Base-by-base conservation (phyloP, 1,140 invertebrate species). In the Drosophila funebris region DNA sequence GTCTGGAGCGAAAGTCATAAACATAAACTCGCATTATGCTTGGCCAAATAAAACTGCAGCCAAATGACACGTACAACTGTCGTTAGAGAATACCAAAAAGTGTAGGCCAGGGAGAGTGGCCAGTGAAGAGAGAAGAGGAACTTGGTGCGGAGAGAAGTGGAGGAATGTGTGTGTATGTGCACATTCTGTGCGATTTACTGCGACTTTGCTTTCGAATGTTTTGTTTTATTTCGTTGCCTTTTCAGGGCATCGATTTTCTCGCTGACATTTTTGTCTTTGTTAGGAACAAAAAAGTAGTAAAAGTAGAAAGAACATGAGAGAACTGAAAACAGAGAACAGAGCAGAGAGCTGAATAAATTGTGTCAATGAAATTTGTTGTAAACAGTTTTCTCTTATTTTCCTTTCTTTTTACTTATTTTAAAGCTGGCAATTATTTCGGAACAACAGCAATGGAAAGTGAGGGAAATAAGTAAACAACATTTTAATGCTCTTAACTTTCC, bases 41-140 rank as follows among this genome's bases (percentile, higher is more conserved):
- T 60, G 39, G 69, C 69, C 74, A 87, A 87, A 85, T 85, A 85
- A 85, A 85, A 78, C 74, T 82, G 82, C 81, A 85, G 73, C 82
- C 82, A 87, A 85, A 85, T 87, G 81, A 87, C 82, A 85, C 81
- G 81, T 87, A 87, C 81, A 82, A 77, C 66, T 81, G 77, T 61
- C 73, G 61, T 54, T 44, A 24, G 36, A 33, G 53, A 29, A 14
- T 24, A 33, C 3, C 18, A 41, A 13, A 46, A 3, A n/a, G 37
- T 27, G n/a, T 24, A 60, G 27, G 39, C 52, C 24, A 31, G 68
- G 27, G 52, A 36, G 18, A 18, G 24, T 9, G 36, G 3, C 9
- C 13, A 27, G 13, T n/a, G 1, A 5, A 11, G 7, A 3, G 9
- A 0, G 7, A 16, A 16, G 5, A 29, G 4, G n/a, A 22, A 24